Conservation (phyloP, 1,140 invertebrate genomes). For the Globodera ellingtonae region DNA sequence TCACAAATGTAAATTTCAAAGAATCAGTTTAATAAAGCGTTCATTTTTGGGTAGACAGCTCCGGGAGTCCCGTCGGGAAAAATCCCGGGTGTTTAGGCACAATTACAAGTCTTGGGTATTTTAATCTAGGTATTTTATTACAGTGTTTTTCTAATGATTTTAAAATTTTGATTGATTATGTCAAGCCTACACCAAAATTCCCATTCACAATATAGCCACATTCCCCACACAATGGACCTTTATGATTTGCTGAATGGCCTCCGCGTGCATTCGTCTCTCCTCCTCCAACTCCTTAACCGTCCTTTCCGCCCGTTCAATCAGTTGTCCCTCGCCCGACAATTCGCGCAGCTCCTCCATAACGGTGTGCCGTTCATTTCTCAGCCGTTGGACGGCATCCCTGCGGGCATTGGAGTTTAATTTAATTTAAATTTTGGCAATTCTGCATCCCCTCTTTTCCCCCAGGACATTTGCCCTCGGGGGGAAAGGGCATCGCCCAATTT, state of each 20-base stretch:
- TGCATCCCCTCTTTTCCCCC: background rate
- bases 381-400: conserved; percentile 23
- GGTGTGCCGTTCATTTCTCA: conserved; percentile 7
- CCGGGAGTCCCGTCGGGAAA: too few relatives aligned
- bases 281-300: conserved; percentile 40
- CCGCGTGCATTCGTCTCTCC: conserved; percentile 38
- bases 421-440: conserved; percentile 18
- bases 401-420: background rate
- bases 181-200: too few relatives aligned
- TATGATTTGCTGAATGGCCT: conserved; percentile 45
- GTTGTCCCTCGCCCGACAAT: conserved; percentile 7
- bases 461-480: background rate
- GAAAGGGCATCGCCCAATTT: background rate
- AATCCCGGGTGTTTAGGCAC: too few relatives aligned
- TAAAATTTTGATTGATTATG: too few relatives aligned
- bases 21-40: background rate
- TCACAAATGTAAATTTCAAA: too few relatives aligned
- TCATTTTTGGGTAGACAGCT: conserved; percentile 6
- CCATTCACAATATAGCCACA: too few relatives aligned
- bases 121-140: too few relatives aligned
- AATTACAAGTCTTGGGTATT: too few relatives aligned
- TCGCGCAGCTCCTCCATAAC: conserved; percentile 13
- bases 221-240: conserved; percentile 12
- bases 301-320: conserved; percentile 25
- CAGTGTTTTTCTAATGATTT: too few relatives aligned